Base-by-base conservation (phyloP, 2,888 invertebrate species). In the Flexamia atlantica region DNA sequence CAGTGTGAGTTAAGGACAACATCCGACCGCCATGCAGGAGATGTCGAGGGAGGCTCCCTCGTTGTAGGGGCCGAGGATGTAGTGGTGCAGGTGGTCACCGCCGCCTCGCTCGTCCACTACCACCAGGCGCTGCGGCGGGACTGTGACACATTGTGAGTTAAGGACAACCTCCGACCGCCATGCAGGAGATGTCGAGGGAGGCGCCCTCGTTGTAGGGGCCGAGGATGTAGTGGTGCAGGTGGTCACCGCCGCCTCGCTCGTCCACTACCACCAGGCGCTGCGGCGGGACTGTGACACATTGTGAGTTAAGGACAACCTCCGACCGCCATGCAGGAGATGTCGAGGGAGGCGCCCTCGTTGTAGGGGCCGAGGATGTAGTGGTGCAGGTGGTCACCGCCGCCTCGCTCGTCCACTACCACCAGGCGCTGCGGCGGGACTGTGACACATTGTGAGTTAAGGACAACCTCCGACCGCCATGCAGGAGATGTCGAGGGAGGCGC, bases 161-260 rank as follows among this genome's bases (percentile, higher is more conserved):
- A n/a, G 12, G 7, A 40, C 89, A 88, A 90, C 90, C 90, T 88
- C 90, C 90, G 81, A 88, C 88, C 30, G 89, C 89, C 86, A 89
- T 88, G 85, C 90, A 90, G 17, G 89, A 88, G 82, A 90, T 88
- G 83, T 88, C 88, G 81, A 90, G 87, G 20, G 88, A 88, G 57
- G 88, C 87, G 4, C 90, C 90, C 88, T 90, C 90, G 86, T 90
- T 89, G 88, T 90, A 90, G 23, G 90, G 89, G 53, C 82, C 82
- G 20, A 82, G 53, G 53, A 72, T 82, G 57, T 82, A 82, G 36
- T 82, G 82, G 20, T 82, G 87, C 12, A 88, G 85, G 64, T 88
- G 87, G 80, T 86, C 85, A 12, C 40, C 40, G 40, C 7, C 12
- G 76, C 89, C 89, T 42, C 89, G 88, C 64, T 88, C 88, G 84